Percentiles rank a stretch among this genome's conserved stretches.
Conservation (phyloP, 1,140 invertebrate species). For the Ridgeia piscesae region DNA sequence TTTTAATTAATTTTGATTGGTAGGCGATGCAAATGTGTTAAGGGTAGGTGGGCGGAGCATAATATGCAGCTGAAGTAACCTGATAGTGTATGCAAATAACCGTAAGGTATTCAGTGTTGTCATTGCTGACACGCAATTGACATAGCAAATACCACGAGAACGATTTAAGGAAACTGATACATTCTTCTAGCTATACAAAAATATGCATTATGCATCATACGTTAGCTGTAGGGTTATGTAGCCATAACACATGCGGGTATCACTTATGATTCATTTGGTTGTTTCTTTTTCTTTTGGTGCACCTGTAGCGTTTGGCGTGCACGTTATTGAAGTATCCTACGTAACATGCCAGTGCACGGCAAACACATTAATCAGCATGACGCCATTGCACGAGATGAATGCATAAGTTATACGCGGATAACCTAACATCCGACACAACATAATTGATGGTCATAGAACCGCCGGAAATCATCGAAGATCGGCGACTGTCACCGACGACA, state of each 20-base stretch:
- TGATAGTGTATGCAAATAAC: neutral
- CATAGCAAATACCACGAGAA: neutral
- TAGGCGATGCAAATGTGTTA: too few species aligned
- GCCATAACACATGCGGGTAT: neutral
- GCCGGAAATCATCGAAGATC: neutral
- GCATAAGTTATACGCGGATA: neutral
- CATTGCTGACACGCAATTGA: neutral
- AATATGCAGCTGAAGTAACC: neutral
- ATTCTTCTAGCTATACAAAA: neutral
- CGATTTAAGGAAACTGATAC: neutral
- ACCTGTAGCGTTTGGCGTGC: too few species aligned
- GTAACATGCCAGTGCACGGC: neutral
- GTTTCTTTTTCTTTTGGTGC: too few species aligned
- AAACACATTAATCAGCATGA: neutral
- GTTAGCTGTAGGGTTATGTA: neutral
- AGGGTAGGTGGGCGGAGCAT: neutral
- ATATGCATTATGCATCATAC: neutral
- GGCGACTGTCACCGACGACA: neutral
- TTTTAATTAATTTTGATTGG: neutral
- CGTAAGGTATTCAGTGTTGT: neutral
- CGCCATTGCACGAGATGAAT: neutral
- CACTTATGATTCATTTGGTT: neutral
- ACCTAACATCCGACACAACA: neutral
- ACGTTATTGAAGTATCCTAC: too few species aligned
- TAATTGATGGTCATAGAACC: neutral